phyloP scores from a whole-genome alignment of 2,888 invertebrate genomes.

The Choreutis nemorana region DNA sequence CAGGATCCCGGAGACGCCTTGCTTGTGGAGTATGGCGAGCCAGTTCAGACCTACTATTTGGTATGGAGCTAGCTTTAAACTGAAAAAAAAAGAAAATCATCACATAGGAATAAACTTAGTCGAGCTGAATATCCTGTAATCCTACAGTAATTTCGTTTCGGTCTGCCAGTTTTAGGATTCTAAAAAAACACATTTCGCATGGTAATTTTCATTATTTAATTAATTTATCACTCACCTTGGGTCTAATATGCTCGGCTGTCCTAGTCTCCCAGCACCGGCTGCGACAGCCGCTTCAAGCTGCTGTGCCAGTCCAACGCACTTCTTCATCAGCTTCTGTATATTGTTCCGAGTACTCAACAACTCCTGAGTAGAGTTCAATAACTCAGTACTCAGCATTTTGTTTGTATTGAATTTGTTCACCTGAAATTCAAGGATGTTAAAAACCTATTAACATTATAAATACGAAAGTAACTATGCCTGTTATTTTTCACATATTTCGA shows the following conservation, averaged over 20 bases:
- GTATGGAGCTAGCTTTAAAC: conserved; percentile 82
- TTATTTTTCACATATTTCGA: too few species aligned
- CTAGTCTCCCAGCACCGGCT: conserved; percentile 74
- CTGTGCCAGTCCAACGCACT: conserved; percentile 82
- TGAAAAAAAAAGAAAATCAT: conserved; percentile 31
- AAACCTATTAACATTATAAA: background rate
- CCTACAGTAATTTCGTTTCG: too few species aligned
- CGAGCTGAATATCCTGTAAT: too few species aligned
- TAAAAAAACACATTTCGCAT: too few species aligned
- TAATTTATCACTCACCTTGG: conserved; percentile 48
- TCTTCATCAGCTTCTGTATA: conserved; percentile 81
- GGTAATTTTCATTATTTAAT: too few species aligned
- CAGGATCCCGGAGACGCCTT: conserved; percentile 91
- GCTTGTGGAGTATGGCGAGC: conserved; percentile 87
- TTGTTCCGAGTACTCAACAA: conserved; percentile 77
- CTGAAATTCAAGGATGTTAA: too few species aligned
- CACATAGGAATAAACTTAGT: too few species aligned
- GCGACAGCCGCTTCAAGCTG: conserved; percentile 83
- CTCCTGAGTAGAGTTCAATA: conserved; percentile 83
- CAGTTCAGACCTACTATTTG: conserved; percentile 92
- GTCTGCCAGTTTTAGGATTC: too few species aligned
- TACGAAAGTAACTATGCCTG: too few species aligned
- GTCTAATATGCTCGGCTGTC: conserved; percentile 77
- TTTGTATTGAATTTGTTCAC: conserved; percentile 73
- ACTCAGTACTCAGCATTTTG: conserved; percentile 76